Conservation (phyloP, 2,113 vertebrate species). For the Tyto alba region DNA sequence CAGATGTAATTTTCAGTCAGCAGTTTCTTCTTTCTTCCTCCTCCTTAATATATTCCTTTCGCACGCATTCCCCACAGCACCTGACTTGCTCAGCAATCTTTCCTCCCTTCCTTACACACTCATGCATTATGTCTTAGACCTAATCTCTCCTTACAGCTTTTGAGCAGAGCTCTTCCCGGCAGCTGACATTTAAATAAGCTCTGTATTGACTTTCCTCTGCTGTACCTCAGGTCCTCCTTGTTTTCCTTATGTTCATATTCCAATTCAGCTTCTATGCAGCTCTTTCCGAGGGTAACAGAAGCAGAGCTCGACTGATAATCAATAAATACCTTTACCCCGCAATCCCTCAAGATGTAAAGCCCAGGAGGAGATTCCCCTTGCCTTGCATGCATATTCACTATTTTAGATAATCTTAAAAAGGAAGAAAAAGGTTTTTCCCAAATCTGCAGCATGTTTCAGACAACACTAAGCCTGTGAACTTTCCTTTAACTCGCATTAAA, state of each 20-base stretch:
- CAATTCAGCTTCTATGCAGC: neutral
- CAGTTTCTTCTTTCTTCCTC: neutral
- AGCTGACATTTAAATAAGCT: slow-evolving; percentile 65
- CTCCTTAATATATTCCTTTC: neutral
- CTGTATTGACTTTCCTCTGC: slow-evolving; percentile 48
- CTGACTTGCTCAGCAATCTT: slow-evolving; percentile 22
- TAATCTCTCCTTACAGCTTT: slow-evolving; percentile 23
- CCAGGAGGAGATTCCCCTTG: neutral
- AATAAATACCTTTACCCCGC: neutral
- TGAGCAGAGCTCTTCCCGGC: slow-evolving; percentile 45
- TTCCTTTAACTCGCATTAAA: slow-evolving; percentile 48
- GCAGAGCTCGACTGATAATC: neutral
- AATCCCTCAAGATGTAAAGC: neutral
- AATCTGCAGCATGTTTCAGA: neutral
- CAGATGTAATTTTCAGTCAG: slow-evolving; percentile 18
- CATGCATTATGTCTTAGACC: neutral
- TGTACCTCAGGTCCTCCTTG: slow-evolving; percentile 26
- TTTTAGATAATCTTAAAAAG: neutral
- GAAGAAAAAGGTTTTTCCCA: neutral
- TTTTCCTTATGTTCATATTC: slow-evolving; percentile 48
- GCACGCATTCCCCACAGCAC: neutral
- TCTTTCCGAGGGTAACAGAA: neutral
- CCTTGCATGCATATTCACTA: neutral
- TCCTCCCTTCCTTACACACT: neutral
- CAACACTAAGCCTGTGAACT: neutral